Conservation (phyloP, 1,140 invertebrate genomes). For the Penaeus vannamei region DNA sequence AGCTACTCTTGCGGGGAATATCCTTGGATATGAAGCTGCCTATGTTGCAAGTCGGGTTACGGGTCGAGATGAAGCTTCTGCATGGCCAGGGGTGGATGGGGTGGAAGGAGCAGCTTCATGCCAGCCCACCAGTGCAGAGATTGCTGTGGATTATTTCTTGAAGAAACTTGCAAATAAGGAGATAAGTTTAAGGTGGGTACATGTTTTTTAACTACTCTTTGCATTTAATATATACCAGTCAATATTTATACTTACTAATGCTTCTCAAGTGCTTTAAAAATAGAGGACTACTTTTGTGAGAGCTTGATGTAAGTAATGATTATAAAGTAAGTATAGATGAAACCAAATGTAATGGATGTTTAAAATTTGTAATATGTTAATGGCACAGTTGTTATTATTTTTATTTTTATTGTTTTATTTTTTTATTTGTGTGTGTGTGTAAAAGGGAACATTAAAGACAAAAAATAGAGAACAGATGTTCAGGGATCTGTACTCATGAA, state of each 20-base stretch:
- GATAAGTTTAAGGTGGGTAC: slow-evolving; percentile 59
- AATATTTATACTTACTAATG: too few relatives aligned
- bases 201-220: background rate
- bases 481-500: background rate
- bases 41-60: slow-evolving; percentile 22
- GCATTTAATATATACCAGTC: too few relatives aligned
- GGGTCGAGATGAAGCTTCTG: slow-evolving; percentile 40
- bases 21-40: slow-evolving; percentile 41
- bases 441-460: too few relatives aligned
- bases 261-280: too few relatives aligned
- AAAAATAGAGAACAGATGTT: too few relatives aligned
- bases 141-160: slow-evolving; percentile 76
- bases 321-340: too few relatives aligned
- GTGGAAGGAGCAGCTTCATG: slow-evolving; percentile 51
- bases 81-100: slow-evolving; percentile 27
- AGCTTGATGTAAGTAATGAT: too few relatives aligned
- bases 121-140: slow-evolving; percentile 70
- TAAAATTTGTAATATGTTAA: too few relatives aligned
- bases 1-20: slow-evolving; percentile 43
- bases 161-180: slow-evolving; percentile 73
- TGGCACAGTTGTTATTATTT: too few relatives aligned
- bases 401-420: background rate
- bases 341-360: too few relatives aligned
- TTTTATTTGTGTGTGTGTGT: background rate
- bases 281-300: too few relatives aligned